A percentile compares a stretch with the other conserved stretches of the same genome.
These are phyloP conservation scores for Pseudoips prasinana DNA, from an alignment of 2,888 invertebrate species.

Conservation along the genomic window DNA sequence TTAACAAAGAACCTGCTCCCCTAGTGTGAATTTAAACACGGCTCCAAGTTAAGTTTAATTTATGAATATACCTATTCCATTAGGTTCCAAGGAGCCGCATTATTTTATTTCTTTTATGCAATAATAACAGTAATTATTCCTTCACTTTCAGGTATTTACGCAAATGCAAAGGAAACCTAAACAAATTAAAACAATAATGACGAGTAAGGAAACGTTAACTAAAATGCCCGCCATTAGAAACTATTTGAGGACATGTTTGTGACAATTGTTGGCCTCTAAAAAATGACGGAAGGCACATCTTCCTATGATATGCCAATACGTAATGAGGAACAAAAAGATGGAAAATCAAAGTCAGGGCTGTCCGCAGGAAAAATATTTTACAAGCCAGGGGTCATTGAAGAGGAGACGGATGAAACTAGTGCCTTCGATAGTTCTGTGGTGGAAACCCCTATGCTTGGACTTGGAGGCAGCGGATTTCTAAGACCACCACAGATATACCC, in stretches of 20 bases:
- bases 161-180: constrained; percentile 8
- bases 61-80: too few relatives aligned
- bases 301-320: constrained; percentile 65
- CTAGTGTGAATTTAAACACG: too few relatives aligned
- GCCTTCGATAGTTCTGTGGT: constrained; percentile 68
- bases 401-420: constrained; percentile 76
- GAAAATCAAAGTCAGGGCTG: constrained; percentile 44
- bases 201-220: constrained; percentile 14
- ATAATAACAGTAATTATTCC: too few relatives aligned
- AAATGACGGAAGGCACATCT: constrained; percentile 49
- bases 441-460: constrained; percentile 66
- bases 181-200: constrained; percentile 19
- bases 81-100: too few relatives aligned
- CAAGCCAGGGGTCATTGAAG: constrained; percentile 69
- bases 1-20: too few relatives aligned
- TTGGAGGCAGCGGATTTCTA: constrained; percentile 52
- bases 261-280: constrained; percentile 36
- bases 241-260: constrained; percentile 43
- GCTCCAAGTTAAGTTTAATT: too few relatives aligned
- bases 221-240: constrained; percentile 31
- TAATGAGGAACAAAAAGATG: constrained; percentile 51
- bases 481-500: constrained; percentile 62
- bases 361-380: constrained; percentile 75
- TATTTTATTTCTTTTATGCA: too few relatives aligned
- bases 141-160: constrained; percentile 14